phyloP scores from a whole-genome alignment of 2,113 vertebrate species.

The Forbesichthys agassizii region DNA sequence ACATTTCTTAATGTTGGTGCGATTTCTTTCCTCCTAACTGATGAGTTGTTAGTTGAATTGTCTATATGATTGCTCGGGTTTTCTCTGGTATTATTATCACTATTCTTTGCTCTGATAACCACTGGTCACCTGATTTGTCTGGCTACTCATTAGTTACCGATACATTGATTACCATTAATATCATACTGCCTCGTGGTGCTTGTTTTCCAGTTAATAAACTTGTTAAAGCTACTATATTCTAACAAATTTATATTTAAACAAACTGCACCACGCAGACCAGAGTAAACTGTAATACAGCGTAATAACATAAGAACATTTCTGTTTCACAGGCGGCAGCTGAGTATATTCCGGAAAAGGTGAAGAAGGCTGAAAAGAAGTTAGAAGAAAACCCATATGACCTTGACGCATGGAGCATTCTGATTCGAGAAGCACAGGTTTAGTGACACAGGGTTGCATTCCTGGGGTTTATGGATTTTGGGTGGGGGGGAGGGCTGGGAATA shows the following conservation, averaged over 20 bases:
- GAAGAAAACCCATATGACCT: constrained; percentile 99
- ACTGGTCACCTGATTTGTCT: too few species aligned
- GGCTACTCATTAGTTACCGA: too few species aligned
- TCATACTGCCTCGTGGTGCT: background rate
- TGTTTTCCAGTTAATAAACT: background rate
- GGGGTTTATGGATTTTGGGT: constrained; percentile 66
- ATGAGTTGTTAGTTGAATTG: too few species aligned
- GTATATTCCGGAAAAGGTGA: constrained; percentile 99
- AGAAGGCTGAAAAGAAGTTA: constrained; percentile 99
- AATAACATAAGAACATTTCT: constrained; percentile 18
- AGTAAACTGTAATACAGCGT: too few species aligned
- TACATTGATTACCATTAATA: background rate
- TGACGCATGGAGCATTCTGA: constrained; percentile 99
- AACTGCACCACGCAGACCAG: too few species aligned
- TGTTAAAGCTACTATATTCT: background rate
- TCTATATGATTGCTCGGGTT: too few species aligned
- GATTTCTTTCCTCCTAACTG: too few species aligned
- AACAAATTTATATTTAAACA: too few species aligned
- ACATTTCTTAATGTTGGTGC: too few species aligned
- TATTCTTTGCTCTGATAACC: too few species aligned
- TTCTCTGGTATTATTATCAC: too few species aligned
- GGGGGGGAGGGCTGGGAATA: constrained; percentile 33
- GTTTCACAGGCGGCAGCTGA: constrained; percentile 85
- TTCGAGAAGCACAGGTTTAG: constrained; percentile 99
- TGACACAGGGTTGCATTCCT: constrained; percentile 99